Evolutionary conservation across 2,888 invertebrate genomes (phyloP), one percentile per base, ranked within the genome.

Genomic region (Ormia ochracea): DNA sequence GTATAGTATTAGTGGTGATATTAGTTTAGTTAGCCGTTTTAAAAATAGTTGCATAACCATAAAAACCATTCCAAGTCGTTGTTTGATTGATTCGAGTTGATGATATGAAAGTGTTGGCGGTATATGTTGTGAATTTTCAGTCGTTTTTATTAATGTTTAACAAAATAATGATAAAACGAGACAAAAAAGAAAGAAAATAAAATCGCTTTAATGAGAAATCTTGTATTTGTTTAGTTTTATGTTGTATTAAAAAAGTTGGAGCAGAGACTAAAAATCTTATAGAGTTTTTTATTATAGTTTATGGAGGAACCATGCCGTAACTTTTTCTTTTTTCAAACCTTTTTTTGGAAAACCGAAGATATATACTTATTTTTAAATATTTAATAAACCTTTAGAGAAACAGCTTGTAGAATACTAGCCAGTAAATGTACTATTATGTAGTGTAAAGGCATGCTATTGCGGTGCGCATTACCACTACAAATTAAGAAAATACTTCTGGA

Each of bases 171-270:
- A 58, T 43, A 48, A 59, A 68, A 63, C 54, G 80, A 68, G 69
- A 77, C 70, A 73, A 74, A 83, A 82, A 83, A 72, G 78, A 72
- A 82, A 81, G 61, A 81, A 78, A 85, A 84, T 75, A 63, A 82
- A 79, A 61, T 76, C 59, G 48, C 69, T 56, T 52, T 75, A 43
- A 43, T 52, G 36, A 54, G n/a, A 73, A 58, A 10, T 59, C 4
- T 31, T 76, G 54, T 41, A n/a, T 23, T 61, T 72, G 48, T 58
- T 3, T 48, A 23, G 21, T 50, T 58, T 65, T 43, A 41, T 73
- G 23, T 52, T 52, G 3, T 41, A 31, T 31, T 28, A 10, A 10
- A 26, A 36, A 48, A 31, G 7, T 7, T 21, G 28, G 21, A n/a
- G 50, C 33, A 23, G 14, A 43, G 17, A 28, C 38, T 45, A 41